Evolutionary conservation across 1,140 invertebrate species (phyloP).

Genomic region (Adoxophyes honmai): DNA sequence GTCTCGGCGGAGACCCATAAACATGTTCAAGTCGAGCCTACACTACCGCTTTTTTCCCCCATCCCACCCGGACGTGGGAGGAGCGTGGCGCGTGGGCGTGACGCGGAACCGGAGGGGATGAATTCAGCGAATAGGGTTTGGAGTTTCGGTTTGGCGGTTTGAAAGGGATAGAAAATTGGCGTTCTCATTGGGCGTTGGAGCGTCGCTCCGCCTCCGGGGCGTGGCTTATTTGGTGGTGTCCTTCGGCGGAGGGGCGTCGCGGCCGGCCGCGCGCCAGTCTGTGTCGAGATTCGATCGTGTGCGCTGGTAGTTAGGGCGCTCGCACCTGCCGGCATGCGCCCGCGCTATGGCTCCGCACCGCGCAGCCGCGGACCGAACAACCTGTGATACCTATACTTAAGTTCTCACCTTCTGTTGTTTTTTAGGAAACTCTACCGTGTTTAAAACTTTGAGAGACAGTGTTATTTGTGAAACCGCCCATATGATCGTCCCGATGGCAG

Average conservation of each 20-base stretch:
- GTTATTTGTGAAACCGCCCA: conserved; percentile 69
- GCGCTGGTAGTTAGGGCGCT: conserved; percentile 42
- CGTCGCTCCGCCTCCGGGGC: conserved; percentile 41
- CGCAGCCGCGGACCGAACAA: conserved; percentile 56
- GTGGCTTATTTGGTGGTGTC: conserved; percentile 49
- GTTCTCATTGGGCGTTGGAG: conserved; percentile 33
- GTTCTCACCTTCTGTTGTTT: conserved; percentile 36
- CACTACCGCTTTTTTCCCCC: conserved; percentile 60
- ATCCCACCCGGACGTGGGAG: conserved; percentile 44
- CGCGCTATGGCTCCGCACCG: conserved; percentile 58
- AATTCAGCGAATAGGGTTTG: conserved; percentile 33
- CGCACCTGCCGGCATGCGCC: conserved; percentile 31
- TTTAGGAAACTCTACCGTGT: conserved; percentile 52
- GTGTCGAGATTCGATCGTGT: conserved; percentile 53
- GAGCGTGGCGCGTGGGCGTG: conserved; percentile 32
- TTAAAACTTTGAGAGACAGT: conserved; percentile 71
- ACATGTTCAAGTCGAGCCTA: conserved; percentile 62
- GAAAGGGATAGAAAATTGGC: conserved; percentile 57
- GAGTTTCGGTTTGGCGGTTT: conserved; percentile 31
- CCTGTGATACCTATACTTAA: conserved; percentile 66
- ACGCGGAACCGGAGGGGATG: conserved; percentile 41
- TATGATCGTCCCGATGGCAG: conserved; percentile 83
- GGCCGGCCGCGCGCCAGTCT: conserved; percentile 58
- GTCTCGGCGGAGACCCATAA: conserved; percentile 72
- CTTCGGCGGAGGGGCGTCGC: conserved; percentile 62